Evolutionary conservation across 2,113 vertebrate genomes (phyloP).

Genomic region (Coturnix japonica): DNA sequence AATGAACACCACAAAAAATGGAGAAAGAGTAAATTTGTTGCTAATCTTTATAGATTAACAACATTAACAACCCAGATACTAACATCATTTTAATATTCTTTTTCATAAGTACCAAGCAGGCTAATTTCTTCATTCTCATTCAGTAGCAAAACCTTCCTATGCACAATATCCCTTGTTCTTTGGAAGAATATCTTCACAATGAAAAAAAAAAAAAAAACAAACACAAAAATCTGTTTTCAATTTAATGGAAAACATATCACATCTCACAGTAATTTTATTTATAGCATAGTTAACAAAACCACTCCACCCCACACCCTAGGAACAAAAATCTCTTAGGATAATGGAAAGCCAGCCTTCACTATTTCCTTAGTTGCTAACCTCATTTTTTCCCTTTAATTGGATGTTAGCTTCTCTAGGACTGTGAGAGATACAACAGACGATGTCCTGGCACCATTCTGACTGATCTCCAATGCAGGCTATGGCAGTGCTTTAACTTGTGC

Average conservation of each 20-base stretch:
- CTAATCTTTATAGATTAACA: too few species aligned
- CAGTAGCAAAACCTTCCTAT: not conserved
- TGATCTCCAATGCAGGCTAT: not conserved
- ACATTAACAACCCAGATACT: too few species aligned
- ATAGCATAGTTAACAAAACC: not conserved
- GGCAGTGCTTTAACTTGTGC: not conserved
- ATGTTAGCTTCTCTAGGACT: slow-evolving; percentile 33
- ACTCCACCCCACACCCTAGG: not conserved
- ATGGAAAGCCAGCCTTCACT: not conserved
- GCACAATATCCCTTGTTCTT: not conserved
- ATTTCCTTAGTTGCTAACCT: not conserved
- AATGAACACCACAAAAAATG: not conserved
- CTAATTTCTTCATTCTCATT: not conserved
- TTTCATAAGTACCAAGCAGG: not conserved
- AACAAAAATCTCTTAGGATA: not conserved
- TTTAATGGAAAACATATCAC: not conserved
- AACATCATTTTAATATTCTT: not conserved
- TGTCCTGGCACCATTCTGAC: not conserved
- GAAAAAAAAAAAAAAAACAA: not conserved
- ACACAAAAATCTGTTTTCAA: not conserved
- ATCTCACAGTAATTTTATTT: not conserved
- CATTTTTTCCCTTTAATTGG: slow-evolving; percentile 23
- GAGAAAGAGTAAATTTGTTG: not conserved
- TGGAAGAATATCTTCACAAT: not conserved
- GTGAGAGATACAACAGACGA: not conserved